Conservation (phyloP, 1,140 invertebrate genomes). For the Magallana angulata region DNA sequence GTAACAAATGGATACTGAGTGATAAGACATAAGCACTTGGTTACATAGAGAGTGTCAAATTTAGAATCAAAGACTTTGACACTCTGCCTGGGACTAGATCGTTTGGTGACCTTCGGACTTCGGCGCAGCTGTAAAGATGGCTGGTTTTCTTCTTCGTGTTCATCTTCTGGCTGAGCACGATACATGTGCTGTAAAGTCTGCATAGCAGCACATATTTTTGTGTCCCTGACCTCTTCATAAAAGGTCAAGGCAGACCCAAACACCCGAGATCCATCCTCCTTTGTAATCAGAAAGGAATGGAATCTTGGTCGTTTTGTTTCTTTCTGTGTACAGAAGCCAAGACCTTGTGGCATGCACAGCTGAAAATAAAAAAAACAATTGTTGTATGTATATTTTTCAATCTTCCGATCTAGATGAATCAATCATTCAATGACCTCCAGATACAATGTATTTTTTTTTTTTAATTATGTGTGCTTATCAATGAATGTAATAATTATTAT, state of each 20-base stretch:
- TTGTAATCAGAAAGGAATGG: constrained; percentile 98
- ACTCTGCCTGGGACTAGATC: constrained; percentile 56
- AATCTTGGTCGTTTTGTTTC: constrained; percentile 92
- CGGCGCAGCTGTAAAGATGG: constrained; percentile 70
- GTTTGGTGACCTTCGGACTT: constrained; percentile 67
- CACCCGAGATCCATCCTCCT: constrained; percentile 95
- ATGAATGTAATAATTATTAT: too few species aligned
- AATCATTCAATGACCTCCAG: too few species aligned
- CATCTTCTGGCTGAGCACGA: constrained; percentile 82
- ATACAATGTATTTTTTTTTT: too few species aligned
- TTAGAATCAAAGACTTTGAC: constrained; percentile 91
- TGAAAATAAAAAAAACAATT: constrained; percentile 78
- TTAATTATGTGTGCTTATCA: too few species aligned
- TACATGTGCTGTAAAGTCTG: constrained; percentile 97
- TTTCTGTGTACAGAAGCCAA: constrained; percentile 96
- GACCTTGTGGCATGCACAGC: constrained; percentile 95
- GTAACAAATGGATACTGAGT: constrained; percentile 94
- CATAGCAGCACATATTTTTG: constrained; percentile 95
- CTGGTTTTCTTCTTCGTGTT: constrained; percentile 79
- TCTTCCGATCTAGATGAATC: too few species aligned
- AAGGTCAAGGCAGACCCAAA: constrained; percentile 97
- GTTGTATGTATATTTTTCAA: neutral
- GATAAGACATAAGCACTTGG: constrained; percentile 94
- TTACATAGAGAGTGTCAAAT: constrained; percentile 95
- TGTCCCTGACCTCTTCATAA: constrained; percentile 95